Base-by-base conservation (phyloP, 2,888 invertebrate species). In the Latrodectus hesperus region DNA sequence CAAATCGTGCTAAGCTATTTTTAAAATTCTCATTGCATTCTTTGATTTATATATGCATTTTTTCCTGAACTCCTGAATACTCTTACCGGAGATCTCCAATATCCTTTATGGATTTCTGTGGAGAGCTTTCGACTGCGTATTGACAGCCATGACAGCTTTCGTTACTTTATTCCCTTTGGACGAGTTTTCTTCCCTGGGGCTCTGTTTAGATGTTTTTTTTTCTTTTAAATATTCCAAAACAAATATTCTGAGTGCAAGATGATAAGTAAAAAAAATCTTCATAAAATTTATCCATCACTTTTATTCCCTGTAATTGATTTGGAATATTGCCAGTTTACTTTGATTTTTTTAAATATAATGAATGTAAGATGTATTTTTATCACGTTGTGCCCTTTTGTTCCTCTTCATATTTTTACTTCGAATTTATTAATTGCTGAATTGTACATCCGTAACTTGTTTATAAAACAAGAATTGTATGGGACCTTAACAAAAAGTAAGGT, bases 61-160 rank as follows among this genome's bases (percentile, higher is more conserved):
- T 60, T 60, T 60, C 60, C 6, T 8, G 38, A 38, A 38, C 38
- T 38, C 38, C 38, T 1, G 38, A 6, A 38, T 38, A 38, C 5
- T 38, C 38, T 38, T 38, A 38, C 38, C 2, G 38, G 38, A 38
- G 38, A 38, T 38, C 38, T 38, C 38, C 38, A 38, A 38, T 38
- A 38, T 38, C 38, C 38, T n/a, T n/a, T 60, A 60, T 60, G 60
- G 60, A 60, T 60, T 60, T 72, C 60, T 52, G 65, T 26, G 22
- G 11, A 38, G 77, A 84, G 84, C 84, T 77, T 60, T 75, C 67
- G 77, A 65, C 72, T 87, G 77, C 82, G 87, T 88, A 88, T 83
- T 88, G 87, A 88, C 87, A 88, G 87, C 87, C 87, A 88, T 88
- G 87, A 88, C 82, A 88, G 87, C 82, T 88, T 82, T 88, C 74